These are phyloP conservation scores for Trachelus stipa DNA, from an alignment of 2,888 invertebrate species.

Conservation along the genomic window DNA sequence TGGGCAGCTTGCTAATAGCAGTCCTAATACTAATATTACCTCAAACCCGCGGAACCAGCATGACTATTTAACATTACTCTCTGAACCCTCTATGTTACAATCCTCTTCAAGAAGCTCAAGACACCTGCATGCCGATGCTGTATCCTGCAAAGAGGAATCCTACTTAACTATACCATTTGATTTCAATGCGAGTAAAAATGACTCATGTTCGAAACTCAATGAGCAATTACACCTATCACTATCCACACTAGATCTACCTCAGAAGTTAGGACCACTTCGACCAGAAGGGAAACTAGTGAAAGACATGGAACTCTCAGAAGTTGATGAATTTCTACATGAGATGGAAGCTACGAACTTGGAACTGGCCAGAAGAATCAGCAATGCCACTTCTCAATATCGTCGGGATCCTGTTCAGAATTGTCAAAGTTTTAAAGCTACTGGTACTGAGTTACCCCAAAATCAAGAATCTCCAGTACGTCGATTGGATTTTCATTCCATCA, in stretches of 20 bases:
- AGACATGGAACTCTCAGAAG: constrained; percentile 62
- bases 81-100: constrained; percentile 35
- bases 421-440: background rate
- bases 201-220: constrained; percentile 30
- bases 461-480: constrained; percentile 19
- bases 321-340: constrained; percentile 64
- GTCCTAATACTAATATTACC: constrained; percentile 37
- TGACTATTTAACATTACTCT: constrained; percentile 41
- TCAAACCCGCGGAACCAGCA: constrained; percentile 40
- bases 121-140: constrained; percentile 46
- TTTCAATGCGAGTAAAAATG: constrained; percentile 30
- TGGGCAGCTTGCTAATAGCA: constrained; percentile 13
- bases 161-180: constrained; percentile 24
- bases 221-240: constrained; percentile 39
- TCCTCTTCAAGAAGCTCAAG: constrained; percentile 31
- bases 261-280: constrained; percentile 38
- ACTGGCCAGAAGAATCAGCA: constrained; percentile 50
- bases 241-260: constrained; percentile 42
- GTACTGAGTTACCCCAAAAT: background rate
- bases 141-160: constrained; percentile 35
- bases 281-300: constrained; percentile 36
- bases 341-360: constrained; percentile 64
- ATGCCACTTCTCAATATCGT: constrained; percentile 29
- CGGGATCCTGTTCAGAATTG: constrained; percentile 14
- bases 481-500: constrained; percentile 34